These are phyloP conservation scores for Tenebrio molitor DNA, from an alignment of 1,140 invertebrate genomes.

Conservation along the genomic window DNA sequence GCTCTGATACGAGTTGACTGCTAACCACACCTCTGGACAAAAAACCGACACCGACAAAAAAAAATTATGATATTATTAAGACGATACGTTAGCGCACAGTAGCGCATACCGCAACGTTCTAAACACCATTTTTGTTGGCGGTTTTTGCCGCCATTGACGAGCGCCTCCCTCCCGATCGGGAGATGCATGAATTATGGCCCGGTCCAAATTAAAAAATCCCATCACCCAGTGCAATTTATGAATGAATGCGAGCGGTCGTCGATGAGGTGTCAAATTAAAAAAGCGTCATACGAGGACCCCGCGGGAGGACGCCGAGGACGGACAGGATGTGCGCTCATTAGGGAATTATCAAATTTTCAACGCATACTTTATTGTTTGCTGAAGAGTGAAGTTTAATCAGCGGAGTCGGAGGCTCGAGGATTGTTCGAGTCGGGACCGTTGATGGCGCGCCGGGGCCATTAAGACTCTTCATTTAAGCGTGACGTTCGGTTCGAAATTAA, in stretches of 20 bases:
- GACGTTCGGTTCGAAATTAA: constrained; percentile 48
- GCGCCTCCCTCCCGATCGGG: neutral
- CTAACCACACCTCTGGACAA: constrained; percentile 41
- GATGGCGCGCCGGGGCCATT: constrained; percentile 16
- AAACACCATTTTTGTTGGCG: constrained; percentile 28
- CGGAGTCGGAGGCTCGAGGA: constrained; percentile 18
- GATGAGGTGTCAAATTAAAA: constrained; percentile 2
- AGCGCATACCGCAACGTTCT: constrained; percentile 42
- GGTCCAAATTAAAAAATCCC: constrained; percentile 21
- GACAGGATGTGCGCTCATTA: constrained; percentile 59
- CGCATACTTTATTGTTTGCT: constrained; percentile 51
- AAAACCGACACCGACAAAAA: constrained; percentile 23
- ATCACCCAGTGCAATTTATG: constrained; percentile 15
- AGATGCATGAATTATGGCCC: neutral
- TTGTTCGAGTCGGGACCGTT: neutral
- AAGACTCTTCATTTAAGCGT: constrained; percentile 48
- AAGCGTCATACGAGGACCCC: constrained; percentile 12
- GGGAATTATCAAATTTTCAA: constrained; percentile 60
- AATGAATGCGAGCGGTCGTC: constrained; percentile 5
- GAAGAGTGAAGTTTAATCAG: constrained; percentile 45
- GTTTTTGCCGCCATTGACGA: constrained; percentile 8
- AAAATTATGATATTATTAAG: constrained; percentile 40
- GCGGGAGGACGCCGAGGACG: neutral
- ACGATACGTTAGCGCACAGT: constrained; percentile 43
- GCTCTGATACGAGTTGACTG: constrained; percentile 41